A percentile compares a stretch with the other conserved stretches of the same genome.
Evolutionary conservation across 2,888 invertebrate species (phyloP).

Genomic region (Steromphala cineraria): DNA sequence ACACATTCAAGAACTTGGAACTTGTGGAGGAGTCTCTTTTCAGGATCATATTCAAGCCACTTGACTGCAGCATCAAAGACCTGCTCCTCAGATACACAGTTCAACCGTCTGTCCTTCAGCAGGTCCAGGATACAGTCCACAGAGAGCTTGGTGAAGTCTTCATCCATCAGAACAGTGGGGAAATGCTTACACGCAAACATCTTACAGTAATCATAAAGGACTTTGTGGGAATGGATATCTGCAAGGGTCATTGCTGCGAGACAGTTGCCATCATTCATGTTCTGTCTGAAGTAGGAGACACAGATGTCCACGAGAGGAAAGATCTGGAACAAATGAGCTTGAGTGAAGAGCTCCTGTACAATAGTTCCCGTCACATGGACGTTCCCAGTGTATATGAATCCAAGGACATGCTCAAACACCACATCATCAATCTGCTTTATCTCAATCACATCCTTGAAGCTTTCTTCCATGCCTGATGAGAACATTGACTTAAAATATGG

Average conservation of each 20-base stretch:
- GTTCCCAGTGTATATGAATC: conserved; percentile 65
- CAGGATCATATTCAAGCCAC: conserved; percentile 60
- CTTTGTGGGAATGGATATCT: conserved; percentile 64
- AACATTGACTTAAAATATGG: conserved; percentile 69
- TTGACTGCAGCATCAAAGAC: conserved; percentile 63
- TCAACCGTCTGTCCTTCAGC: conserved; percentile 57
- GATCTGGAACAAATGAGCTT: conserved; percentile 67
- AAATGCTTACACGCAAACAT: conserved; percentile 62
- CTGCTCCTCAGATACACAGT: conserved; percentile 58
- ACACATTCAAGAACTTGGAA: conserved; percentile 60
- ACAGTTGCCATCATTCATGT: conserved; percentile 66
- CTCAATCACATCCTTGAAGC: conserved; percentile 59
- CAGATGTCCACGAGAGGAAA: conserved; percentile 54
- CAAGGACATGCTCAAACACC: conserved; percentile 63
- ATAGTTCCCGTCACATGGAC: conserved; percentile 55
- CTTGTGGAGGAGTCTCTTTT: conserved; percentile 31
- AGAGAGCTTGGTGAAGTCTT: conserved; percentile 64
- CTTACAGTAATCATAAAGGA: conserved; percentile 61
- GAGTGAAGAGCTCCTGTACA: conserved; percentile 64
- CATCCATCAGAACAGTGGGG: conserved; percentile 56
- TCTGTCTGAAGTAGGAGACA: conserved; percentile 60
- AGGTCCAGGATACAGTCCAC: conserved; percentile 62
- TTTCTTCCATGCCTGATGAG: conserved; percentile 70
- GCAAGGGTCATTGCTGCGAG: conserved; percentile 66
- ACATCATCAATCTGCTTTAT: conserved; percentile 61